Evolutionary conservation across 2,797 vertebrate genomes (phyloP).

Genomic region (Natrix natrix): DNA sequence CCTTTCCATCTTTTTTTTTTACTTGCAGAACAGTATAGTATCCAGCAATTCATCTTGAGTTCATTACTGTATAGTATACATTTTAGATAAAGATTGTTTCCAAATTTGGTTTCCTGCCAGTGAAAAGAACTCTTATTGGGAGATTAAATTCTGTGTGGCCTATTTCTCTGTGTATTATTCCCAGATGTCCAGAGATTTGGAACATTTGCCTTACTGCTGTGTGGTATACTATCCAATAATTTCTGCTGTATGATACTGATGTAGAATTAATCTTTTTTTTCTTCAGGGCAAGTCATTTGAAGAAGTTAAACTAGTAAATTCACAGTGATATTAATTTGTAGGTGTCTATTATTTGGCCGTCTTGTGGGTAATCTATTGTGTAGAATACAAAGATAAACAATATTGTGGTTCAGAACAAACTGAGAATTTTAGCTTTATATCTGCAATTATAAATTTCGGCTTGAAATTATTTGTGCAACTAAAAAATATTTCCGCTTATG

Average conservation of each 20-base stretch:
- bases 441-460: neutral
- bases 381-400: neutral
- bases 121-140: neutral
- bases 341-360: neutral
- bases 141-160: neutral
- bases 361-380: neutral
- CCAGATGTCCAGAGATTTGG: neutral
- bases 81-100: neutral
- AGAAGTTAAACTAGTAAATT: neutral
- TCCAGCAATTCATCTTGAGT: neutral
- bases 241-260: neutral
- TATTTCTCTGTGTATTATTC: neutral
- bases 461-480: neutral
- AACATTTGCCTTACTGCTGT: neutral
- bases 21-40: neutral
- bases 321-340: neutral
- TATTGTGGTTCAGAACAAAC: neutral
- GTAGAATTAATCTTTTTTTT: neutral
- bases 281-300: neutral
- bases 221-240: neutral
- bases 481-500: neutral
- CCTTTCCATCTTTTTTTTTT: neutral
- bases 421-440: neutral
- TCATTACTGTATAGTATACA: neutral
- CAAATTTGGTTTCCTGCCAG: neutral